Conservation (phyloP, 1,140 invertebrate species). For the Plectrocnemia conspersa region DNA sequence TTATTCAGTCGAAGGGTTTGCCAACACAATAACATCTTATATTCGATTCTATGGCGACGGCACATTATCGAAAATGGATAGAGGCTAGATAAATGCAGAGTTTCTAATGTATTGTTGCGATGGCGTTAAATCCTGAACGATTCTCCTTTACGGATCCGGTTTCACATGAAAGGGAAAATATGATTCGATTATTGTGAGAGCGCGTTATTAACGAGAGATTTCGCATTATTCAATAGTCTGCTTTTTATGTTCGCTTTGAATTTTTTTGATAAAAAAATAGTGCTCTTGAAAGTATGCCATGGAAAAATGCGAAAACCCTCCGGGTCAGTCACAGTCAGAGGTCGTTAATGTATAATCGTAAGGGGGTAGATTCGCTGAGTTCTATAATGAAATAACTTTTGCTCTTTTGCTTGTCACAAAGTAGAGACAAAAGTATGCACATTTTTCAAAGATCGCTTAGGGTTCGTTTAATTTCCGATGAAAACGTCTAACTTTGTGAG, state of each 20-base stretch:
- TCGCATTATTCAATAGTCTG: neutral
- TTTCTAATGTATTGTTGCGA: constrained; percentile 3
- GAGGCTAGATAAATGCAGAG: no score
- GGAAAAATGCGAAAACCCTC: neutral
- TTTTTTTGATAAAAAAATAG: no score
- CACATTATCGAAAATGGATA: constrained; percentile 12
- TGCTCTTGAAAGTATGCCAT: no score
- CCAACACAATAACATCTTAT: constrained; percentile 7
- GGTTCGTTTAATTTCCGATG: no score
- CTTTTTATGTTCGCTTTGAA: neutral
- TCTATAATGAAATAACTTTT: no score
- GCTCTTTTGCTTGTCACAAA: no score
- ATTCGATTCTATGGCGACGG: constrained; percentile 1
- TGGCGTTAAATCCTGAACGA: neutral
- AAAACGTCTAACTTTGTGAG: no score
- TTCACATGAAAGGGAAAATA: neutral
- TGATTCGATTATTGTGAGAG: neutral
- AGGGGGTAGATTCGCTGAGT: no score
- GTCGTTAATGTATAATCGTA: no score
- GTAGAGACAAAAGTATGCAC: no score
- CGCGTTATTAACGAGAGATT: neutral
- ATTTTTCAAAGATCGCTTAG: no score
- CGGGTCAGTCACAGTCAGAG: neutral
- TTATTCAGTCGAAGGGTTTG: constrained; percentile 6
- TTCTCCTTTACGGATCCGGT: neutral